These are phyloP conservation scores for Malurus leucopterus DNA, from an alignment of 2,797 vertebrate species.

Conservation along the genomic window DNA sequence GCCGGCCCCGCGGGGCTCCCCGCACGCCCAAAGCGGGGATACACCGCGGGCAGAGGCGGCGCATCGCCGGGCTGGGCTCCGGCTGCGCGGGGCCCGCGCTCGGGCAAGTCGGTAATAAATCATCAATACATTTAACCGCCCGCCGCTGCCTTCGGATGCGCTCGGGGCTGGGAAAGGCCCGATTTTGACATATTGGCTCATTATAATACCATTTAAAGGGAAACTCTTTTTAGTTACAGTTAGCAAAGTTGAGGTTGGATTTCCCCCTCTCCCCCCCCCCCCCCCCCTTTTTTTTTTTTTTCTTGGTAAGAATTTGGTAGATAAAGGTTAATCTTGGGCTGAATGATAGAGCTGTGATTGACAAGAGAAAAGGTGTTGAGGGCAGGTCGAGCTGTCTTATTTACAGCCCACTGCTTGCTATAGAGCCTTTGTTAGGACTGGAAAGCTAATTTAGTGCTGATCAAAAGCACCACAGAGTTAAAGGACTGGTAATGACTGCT, in stretches of 20 bases:
- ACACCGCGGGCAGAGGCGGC: not conserved
- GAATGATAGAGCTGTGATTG: conserved; percentile 80
- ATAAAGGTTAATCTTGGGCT: conserved; percentile 79
- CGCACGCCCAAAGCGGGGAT: not conserved
- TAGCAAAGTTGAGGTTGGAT: conserved; percentile 15
- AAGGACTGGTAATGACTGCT: conserved; percentile 85
- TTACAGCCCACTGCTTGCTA: conserved; percentile 81
- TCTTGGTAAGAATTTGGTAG: conserved; percentile 61
- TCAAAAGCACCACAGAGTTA: conserved; percentile 85
- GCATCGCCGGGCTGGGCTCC: not conserved
- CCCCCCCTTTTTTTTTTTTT: not conserved
- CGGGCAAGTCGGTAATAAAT: not conserved
- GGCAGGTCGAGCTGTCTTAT: conserved; percentile 81
- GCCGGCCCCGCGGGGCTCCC: not conserved
- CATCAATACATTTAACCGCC: not conserved
- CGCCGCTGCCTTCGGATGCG: not conserved
- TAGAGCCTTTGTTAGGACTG: conserved; percentile 80
- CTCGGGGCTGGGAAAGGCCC: conserved; percentile 31
- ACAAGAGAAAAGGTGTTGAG: conserved; percentile 80
- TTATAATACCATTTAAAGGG: conserved; percentile 50
- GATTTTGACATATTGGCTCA: conserved; percentile 49
- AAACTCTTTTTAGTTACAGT: conserved; percentile 39
- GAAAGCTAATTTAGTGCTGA: conserved; percentile 84
- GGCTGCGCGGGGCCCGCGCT: not conserved
- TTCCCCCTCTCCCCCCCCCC: not conserved